These are phyloP conservation scores for Coelopa pilipes DNA, from an alignment of 2,888 invertebrate genomes.

Conservation along the genomic window DNA sequence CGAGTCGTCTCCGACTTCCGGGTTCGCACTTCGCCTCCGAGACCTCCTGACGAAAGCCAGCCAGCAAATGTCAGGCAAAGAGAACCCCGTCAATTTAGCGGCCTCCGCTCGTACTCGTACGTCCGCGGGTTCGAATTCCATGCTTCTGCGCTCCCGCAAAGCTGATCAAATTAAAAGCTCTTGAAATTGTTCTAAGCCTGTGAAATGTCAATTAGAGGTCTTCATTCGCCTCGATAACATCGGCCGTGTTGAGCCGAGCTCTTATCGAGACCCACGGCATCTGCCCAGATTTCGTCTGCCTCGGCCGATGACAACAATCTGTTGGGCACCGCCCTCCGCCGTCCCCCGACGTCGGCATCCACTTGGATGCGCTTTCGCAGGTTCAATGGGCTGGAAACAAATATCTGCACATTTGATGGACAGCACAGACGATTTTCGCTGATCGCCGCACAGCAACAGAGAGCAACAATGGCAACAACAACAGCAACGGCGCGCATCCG, in stretches of 20 bases:
- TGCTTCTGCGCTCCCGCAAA: not conserved
- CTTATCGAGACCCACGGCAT: too few species aligned
- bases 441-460: conserved; percentile 10
- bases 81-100: conserved; percentile 13
- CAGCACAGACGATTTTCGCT: conserved; percentile 52
- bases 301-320: too few species aligned
- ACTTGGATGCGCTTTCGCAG: conserved; percentile 53
- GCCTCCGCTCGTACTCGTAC: not conserved
- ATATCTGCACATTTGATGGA: conserved; percentile 65
- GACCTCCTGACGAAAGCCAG: too few species aligned
- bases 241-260: too few species aligned
- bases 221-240: too few species aligned
- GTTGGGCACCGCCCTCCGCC: too few species aligned
- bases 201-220: too few species aligned
- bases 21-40: too few species aligned
- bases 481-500: not conserved
- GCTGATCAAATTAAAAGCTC: not conserved
- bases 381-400: conserved; percentile 64
- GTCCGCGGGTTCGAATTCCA: not conserved
- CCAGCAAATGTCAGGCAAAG: conserved; percentile 12
- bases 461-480: conserved; percentile 25
- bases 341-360: not conserved
- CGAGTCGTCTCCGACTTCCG: too few species aligned
- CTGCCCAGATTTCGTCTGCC: too few species aligned
- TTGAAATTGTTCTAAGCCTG: too few species aligned